Percentiles rank a stretch among this genome's conserved stretches.
Conservation (phyloP, 2,113 vertebrate species). For the Peromyscus californicus region DNA sequence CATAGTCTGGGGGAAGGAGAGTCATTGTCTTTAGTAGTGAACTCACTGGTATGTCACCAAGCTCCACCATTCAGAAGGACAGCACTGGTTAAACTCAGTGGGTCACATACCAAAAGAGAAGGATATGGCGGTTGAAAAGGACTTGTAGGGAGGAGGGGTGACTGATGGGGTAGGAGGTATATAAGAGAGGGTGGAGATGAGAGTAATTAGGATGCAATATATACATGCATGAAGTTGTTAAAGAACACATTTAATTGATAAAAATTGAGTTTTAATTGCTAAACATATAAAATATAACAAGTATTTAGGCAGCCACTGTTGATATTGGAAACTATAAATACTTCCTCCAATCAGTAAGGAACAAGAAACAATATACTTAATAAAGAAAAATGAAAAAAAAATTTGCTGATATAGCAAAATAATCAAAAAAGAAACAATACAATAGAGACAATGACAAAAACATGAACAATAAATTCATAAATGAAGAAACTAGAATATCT, state of each 20-base stretch:
- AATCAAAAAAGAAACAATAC: neutral
- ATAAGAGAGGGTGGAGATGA: neutral
- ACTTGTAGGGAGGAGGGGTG: neutral
- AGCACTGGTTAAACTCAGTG: neutral
- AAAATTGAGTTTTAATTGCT: neutral
- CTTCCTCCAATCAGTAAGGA: neutral
- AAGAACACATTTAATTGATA: neutral
- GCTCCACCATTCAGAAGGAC: neutral
- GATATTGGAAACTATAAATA: neutral
- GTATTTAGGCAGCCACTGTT: neutral
- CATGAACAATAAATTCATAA: neutral
- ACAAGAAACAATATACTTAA: neutral
- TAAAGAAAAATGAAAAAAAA: too few relatives aligned
- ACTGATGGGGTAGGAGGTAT: neutral
- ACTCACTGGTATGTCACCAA: neutral
- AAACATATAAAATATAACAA: neutral
- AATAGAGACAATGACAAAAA: neutral
- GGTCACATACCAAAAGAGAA: neutral
- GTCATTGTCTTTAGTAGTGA: too few relatives aligned
- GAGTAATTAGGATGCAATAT: neutral
- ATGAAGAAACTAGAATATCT: neutral
- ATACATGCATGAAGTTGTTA: neutral
- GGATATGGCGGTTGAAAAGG: neutral
- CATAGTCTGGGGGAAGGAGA: neutral
- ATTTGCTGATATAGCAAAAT: too few relatives aligned